A percentile compares a stretch with the other conserved stretches of the same genome.
Conservation (phyloP, 35 echinoderm and acorn worm species). For the Diadema setosum region DNA sequence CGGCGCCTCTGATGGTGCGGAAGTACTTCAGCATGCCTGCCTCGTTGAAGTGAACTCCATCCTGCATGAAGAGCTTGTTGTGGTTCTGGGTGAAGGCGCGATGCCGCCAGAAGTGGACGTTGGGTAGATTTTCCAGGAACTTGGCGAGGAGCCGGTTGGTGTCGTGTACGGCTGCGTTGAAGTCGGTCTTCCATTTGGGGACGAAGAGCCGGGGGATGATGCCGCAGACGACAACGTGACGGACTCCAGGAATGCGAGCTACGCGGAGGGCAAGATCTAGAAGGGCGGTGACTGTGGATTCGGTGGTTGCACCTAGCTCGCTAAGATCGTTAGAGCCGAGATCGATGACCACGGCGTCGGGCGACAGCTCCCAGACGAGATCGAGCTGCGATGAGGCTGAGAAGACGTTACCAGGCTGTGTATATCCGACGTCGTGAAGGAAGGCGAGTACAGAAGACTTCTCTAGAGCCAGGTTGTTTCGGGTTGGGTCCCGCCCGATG, state of each 20-base stretch:
- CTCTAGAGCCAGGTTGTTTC: background rate
- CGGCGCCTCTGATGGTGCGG: background rate
- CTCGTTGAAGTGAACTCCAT: background rate
- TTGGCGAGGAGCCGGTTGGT: background rate
- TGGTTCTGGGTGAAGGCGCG: background rate
- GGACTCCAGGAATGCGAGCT: background rate
- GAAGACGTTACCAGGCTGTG: background rate
- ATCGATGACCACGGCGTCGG: slow-evolving; percentile 5
- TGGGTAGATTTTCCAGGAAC: background rate
- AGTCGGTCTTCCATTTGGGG: background rate
- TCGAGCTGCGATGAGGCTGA: background rate
- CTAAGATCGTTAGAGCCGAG: background rate
- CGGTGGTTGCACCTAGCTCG: background rate
- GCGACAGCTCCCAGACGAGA: background rate
- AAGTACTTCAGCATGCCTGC: slow-evolving; percentile 4
- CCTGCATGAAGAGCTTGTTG: slow-evolving; percentile 10
- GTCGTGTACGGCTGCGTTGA: background rate
- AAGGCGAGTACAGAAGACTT: background rate
- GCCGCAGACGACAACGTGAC: background rate
- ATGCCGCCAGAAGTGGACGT: slow-evolving; percentile 8
- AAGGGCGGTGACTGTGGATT: background rate
- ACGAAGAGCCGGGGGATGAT: background rate
- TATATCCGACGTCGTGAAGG: background rate
- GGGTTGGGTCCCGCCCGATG: background rate
- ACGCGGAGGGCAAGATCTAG: background rate